Evolutionary conservation across 2,888 invertebrate species (phyloP).

Genomic region (Eledona agricola): DNA sequence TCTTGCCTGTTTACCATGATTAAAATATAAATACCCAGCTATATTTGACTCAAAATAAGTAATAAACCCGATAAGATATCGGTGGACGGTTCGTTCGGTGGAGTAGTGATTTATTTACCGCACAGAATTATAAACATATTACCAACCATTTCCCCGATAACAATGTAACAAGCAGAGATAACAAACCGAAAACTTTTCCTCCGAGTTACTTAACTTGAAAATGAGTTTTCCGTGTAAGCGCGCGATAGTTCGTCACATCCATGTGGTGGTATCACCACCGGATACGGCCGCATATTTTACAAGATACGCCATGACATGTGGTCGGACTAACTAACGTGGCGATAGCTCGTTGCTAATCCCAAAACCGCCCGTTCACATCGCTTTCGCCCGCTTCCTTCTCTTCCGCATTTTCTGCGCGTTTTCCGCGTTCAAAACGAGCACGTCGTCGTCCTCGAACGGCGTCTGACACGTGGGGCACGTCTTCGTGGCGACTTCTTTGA

Average conservation of each 20-base stretch:
- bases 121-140: slow-evolving; percentile 28
- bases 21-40: slow-evolving; percentile 26
- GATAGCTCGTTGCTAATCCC: slow-evolving; percentile 33
- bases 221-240: slow-evolving; percentile 13
- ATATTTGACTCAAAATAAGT: slow-evolving; percentile 29
- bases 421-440: slow-evolving; percentile 87
- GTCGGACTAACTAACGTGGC: slow-evolving; percentile 40
- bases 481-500: slow-evolving; percentile 84
- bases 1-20: slow-evolving; percentile 29
- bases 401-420: slow-evolving; percentile 73
- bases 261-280: slow-evolving; percentile 45
- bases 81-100: too few species aligned
- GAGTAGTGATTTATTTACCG: slow-evolving; percentile 31
- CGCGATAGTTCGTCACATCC: slow-evolving; percentile 35
- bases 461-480: slow-evolving; percentile 73
- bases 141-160: slow-evolving; percentile 10
- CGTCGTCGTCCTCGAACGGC: slow-evolving; percentile 77
- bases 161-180: slow-evolving; percentile 11
- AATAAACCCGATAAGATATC: slow-evolving; percentile 30
- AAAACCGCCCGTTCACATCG: slow-evolving; percentile 66
- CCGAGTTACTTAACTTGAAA: too few species aligned
- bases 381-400: slow-evolving; percentile 69
- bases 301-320: slow-evolving; percentile 45
- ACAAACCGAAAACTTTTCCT: too few species aligned
- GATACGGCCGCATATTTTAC: slow-evolving; percentile 48